Evolutionary conservation across 2,797 vertebrate species (phyloP).

Genomic region (Salmo trutta): DNA sequence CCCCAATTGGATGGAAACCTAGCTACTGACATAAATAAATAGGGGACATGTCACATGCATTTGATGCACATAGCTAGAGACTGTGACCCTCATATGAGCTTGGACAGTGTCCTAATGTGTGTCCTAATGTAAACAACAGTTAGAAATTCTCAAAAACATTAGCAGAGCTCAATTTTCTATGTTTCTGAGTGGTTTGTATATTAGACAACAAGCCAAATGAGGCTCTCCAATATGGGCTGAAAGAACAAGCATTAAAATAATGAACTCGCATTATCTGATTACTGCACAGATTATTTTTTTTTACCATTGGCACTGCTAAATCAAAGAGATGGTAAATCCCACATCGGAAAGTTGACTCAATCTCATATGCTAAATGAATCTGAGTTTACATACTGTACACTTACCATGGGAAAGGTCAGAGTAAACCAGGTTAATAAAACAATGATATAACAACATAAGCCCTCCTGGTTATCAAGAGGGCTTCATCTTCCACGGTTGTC

Average conservation of each 20-base stretch:
- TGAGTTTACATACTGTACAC: background rate
- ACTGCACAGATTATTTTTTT: background rate
- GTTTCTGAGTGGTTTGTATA: background rate
- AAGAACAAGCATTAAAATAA: background rate
- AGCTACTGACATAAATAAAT: background rate
- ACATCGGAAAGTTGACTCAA: background rate
- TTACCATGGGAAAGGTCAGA: background rate
- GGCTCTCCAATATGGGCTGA: background rate
- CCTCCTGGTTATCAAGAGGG: background rate
- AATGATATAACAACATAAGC: background rate
- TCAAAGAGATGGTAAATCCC: background rate
- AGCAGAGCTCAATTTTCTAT: background rate
- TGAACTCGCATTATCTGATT: background rate
- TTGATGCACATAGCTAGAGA: background rate
- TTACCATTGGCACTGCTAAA: background rate
- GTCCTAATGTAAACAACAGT: constrained; percentile 38
- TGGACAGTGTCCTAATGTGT: constrained; percentile 13
- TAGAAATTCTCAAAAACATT: background rate
- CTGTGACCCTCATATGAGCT: constrained; percentile 38
- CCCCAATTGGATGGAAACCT: no score
- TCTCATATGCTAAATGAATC: background rate
- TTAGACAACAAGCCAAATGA: background rate
- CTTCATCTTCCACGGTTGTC: background rate
- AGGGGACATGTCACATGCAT: background rate
- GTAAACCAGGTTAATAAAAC: constrained; percentile 1